phyloP scores from a whole-genome alignment of 2,888 invertebrate genomes.

The Anodontia alba region DNA sequence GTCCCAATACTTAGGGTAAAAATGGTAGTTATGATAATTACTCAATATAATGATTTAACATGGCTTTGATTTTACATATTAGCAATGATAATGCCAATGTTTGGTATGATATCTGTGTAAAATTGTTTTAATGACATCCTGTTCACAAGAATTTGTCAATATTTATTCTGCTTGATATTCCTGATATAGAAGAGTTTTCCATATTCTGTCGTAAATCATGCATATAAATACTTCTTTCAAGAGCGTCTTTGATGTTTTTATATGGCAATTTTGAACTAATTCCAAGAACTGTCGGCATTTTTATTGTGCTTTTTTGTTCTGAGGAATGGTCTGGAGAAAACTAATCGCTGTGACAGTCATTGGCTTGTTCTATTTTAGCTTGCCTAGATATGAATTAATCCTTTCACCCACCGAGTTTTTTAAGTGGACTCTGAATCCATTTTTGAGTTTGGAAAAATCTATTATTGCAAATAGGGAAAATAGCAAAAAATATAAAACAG shows the following conservation, averaged over 20 bases:
- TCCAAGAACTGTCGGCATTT: not conserved
- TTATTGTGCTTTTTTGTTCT: not conserved
- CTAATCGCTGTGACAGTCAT: too few species aligned
- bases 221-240: not conserved
- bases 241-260: slow-evolving; percentile 11
- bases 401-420: too few species aligned
- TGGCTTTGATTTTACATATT: not conserved
- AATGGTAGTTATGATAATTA: too few species aligned
- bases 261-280: not conserved
- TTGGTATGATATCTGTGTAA: not conserved
- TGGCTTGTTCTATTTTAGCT: too few species aligned
- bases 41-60: not conserved
- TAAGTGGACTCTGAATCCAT: too few species aligned
- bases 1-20: too few species aligned
- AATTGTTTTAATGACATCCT: slow-evolving; percentile 4
- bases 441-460: too few species aligned
- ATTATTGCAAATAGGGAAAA: too few species aligned
- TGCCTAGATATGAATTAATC: too few species aligned
- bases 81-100: not conserved
- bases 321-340: too few species aligned
- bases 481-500: too few species aligned
- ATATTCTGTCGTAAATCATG: slow-evolving; percentile 11
- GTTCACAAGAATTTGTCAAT: slow-evolving; percentile 14
- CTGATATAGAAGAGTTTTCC: slow-evolving; percentile 4
- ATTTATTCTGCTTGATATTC: slow-evolving; percentile 9